Conservation (phyloP, 2,113 vertebrate genomes). For the Falcunculus frontatus region DNA sequence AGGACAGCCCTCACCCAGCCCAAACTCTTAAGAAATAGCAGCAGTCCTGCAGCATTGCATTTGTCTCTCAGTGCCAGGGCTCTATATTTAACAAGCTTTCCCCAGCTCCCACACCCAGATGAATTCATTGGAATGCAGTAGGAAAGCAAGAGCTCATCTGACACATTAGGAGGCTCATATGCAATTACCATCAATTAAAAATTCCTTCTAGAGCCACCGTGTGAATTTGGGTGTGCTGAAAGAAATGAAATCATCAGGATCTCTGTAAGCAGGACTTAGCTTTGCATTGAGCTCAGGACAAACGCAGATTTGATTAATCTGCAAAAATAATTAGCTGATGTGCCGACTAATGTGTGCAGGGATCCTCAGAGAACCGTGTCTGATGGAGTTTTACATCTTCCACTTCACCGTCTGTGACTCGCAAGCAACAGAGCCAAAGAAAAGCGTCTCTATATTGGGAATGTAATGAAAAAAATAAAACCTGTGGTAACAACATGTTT, state of each 20-base stretch:
- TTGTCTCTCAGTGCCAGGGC: slow-evolving; percentile 39
- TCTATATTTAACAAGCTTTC: slow-evolving; percentile 62
- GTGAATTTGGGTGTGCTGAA: slow-evolving; percentile 29
- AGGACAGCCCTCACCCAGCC: slow-evolving; percentile 1
- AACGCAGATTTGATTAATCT: not conserved
- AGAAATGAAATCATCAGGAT: not conserved
- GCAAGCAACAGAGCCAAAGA: not conserved
- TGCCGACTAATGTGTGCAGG: not conserved
- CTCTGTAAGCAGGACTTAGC: not conserved
- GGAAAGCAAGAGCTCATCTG: slow-evolving; percentile 53
- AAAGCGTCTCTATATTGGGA: not conserved
- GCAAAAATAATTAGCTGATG: not conserved
- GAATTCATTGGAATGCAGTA: slow-evolving; percentile 65
- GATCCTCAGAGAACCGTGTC: not conserved
- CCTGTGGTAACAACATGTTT: not conserved
- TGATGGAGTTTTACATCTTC: not conserved
- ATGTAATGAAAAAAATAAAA: not conserved
- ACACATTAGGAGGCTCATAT: slow-evolving; percentile 59
- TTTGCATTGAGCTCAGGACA: not conserved
- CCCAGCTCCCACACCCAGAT: slow-evolving; percentile 59
- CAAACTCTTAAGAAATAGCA: slow-evolving; percentile 54
- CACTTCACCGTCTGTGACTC: not conserved
- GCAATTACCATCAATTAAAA: slow-evolving; percentile 64
- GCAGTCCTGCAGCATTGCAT: slow-evolving; percentile 28
- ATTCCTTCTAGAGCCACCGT: slow-evolving; percentile 1